phyloP scores from a whole-genome alignment of 2,888 invertebrate species.

The Geotrupes spiniger region DNA sequence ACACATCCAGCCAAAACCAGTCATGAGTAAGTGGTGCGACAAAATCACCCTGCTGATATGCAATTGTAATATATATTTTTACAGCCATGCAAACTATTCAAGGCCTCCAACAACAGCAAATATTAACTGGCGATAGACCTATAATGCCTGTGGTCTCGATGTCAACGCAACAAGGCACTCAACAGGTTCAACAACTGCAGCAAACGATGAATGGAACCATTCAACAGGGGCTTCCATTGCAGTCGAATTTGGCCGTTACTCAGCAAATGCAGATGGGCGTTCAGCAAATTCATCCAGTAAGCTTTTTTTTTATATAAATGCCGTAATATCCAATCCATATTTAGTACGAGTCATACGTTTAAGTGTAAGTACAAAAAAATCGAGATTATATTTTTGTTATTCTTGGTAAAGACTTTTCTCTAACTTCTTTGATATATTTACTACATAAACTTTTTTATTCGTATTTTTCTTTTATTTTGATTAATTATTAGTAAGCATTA shows the following conservation, averaged over 20 bases:
- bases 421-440: too few species aligned
- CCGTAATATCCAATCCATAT: too few species aligned
- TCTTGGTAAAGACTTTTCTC: too few species aligned
- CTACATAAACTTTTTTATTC: too few species aligned
- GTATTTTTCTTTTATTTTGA: too few species aligned
- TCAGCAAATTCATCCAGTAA: slow-evolving; percentile 61
- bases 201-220: slow-evolving; percentile 54
- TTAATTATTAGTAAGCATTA: too few species aligned
- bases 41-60: not conserved
- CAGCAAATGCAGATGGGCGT: slow-evolving; percentile 53
- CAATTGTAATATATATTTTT: slow-evolving; percentile 13
- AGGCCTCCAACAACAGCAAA: slow-evolving; percentile 51
- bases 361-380: too few species aligned
- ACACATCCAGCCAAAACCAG: slow-evolving; percentile 56
- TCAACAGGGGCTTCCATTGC: slow-evolving; percentile 59
- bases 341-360: too few species aligned
- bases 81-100: slow-evolving; percentile 60
- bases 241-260: slow-evolving; percentile 48
- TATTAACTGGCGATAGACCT: slow-evolving; percentile 54
- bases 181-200: slow-evolving; percentile 58
- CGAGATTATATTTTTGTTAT: too few species aligned
- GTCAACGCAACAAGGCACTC: slow-evolving; percentile 52
- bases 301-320: slow-evolving; percentile 27
- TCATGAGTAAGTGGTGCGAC: slow-evolving; percentile 52
- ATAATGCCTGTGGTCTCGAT: slow-evolving; percentile 68